Conservation (phyloP, 2,113 vertebrate genomes). For the Hylia prasina region DNA sequence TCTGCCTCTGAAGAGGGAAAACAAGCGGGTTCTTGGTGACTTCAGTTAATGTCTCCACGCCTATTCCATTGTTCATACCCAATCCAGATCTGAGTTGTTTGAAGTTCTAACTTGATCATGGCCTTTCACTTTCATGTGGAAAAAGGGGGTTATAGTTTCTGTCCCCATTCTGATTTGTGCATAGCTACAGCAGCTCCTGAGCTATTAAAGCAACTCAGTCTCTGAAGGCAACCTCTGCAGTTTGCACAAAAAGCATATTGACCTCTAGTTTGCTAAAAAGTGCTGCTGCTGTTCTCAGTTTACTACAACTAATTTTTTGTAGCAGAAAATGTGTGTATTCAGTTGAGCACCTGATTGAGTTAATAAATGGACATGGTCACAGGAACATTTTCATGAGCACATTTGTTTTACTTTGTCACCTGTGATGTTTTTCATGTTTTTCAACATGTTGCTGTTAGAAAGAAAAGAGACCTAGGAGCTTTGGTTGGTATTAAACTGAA, state of each 20-base stretch:
- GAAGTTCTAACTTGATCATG: neutral
- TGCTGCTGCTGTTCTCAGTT: neutral
- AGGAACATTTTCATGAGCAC: neutral
- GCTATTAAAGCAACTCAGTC: neutral
- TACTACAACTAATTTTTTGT: neutral
- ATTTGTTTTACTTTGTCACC: neutral
- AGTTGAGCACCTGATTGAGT: neutral
- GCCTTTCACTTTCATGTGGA: neutral
- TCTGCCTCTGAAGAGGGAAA: neutral
- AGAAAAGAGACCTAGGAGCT: neutral
- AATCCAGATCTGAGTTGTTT: neutral
- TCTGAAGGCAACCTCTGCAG: neutral
- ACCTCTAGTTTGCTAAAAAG: neutral
- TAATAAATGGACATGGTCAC: neutral
- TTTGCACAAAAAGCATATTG: neutral
- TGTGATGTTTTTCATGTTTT: neutral
- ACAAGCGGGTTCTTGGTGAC: neutral
- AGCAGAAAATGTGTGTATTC: neutral
- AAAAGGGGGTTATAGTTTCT: neutral
- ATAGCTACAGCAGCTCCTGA: neutral
- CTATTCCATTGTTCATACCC: neutral
- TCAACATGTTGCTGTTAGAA: neutral
- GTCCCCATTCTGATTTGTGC: neutral
- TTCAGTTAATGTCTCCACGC: neutral
- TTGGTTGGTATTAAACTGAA: neutral